These are phyloP conservation scores for Hoplodrina ambigua DNA, from an alignment of 2,888 invertebrate genomes.

Conservation along the genomic window DNA sequence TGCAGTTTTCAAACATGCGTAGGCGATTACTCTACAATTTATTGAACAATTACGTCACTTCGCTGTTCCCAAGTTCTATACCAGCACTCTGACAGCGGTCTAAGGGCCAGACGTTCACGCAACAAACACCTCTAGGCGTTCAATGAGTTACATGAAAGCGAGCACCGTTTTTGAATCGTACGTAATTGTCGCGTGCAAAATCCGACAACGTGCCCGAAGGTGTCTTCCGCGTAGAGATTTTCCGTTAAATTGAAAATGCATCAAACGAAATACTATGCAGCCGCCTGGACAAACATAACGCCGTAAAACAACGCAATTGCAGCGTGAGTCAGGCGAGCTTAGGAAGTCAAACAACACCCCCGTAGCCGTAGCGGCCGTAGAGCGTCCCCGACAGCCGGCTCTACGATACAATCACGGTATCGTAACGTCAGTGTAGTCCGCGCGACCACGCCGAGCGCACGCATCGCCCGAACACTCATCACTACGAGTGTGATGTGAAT, in stretches of 20 bases:
- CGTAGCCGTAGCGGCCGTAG: constrained; percentile 86
- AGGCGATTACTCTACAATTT: constrained; percentile 68
- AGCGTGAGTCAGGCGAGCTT: constrained; percentile 81
- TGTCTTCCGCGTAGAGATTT: constrained; percentile 67
- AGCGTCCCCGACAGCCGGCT: constrained; percentile 62
- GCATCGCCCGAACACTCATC: constrained; percentile 65
- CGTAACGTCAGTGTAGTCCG: constrained; percentile 75
- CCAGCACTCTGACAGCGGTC: constrained; percentile 50
- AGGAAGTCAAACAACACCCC: constrained; percentile 77
- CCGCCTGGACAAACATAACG: constrained; percentile 54
- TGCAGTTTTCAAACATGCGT: constrained; percentile 66
- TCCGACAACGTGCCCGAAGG: constrained; percentile 56
- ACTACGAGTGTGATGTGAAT: constrained; percentile 65
- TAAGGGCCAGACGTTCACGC: constrained; percentile 68
- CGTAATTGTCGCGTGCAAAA: constrained; percentile 77
- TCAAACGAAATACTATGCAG: constrained; percentile 51
- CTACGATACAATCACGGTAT: constrained; percentile 66
- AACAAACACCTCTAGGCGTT: constrained; percentile 70
- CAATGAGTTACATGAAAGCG: constrained; percentile 66
- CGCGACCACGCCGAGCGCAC: constrained; percentile 75
- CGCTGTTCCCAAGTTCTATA: constrained; percentile 38
- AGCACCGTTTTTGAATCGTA: constrained; percentile 63
- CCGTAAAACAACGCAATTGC: constrained; percentile 49
- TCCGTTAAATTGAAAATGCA: constrained; percentile 68
- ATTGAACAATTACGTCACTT: constrained; percentile 64